phyloP scores from a whole-genome alignment of 2,888 invertebrate species.

The Pseudoips prasinana region DNA sequence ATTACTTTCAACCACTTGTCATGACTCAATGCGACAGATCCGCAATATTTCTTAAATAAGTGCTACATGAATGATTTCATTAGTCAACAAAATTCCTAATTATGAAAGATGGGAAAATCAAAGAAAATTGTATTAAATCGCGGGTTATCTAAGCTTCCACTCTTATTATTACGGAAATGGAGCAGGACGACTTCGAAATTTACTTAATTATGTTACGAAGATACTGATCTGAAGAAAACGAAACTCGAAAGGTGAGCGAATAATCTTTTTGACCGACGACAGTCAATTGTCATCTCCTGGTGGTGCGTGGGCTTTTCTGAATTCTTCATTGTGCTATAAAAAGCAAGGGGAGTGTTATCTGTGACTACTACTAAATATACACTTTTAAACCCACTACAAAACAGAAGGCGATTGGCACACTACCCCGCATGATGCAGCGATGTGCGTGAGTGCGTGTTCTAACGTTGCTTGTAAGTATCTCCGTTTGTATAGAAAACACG shows the following conservation, averaged over 20 bases:
- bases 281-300: slow-evolving; percentile 44
- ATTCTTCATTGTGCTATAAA: too few relatives aligned
- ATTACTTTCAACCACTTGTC: too few relatives aligned
- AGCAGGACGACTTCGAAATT: slow-evolving; percentile 63
- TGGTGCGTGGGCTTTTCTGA: background rate
- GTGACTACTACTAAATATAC: too few relatives aligned
- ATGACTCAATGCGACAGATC: too few relatives aligned
- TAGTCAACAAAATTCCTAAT: slow-evolving; percentile 53
- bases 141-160: slow-evolving; percentile 58
- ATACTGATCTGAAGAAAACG: slow-evolving; percentile 63
- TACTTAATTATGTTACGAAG: slow-evolving; percentile 70
- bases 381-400: too few relatives aligned
- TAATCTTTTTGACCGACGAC: slow-evolving; percentile 31
- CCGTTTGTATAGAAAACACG: too few relatives aligned
- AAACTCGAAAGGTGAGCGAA: slow-evolving; percentile 34
- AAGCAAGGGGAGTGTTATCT: too few relatives aligned
- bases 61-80: slow-evolving; percentile 44
- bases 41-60: too few relatives aligned
- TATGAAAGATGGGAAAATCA: slow-evolving; percentile 55
- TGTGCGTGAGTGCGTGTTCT: too few relatives aligned
- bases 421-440: too few relatives aligned
- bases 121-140: slow-evolving; percentile 59
- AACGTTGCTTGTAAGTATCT: too few relatives aligned
- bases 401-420: too few relatives aligned
- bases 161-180: slow-evolving; percentile 62